A percentile compares a stretch with the other conserved stretches of the same genome.
Evolutionary conservation across 1,140 invertebrate genomes (phyloP).

Genomic region (Apis laboriosa): DNA sequence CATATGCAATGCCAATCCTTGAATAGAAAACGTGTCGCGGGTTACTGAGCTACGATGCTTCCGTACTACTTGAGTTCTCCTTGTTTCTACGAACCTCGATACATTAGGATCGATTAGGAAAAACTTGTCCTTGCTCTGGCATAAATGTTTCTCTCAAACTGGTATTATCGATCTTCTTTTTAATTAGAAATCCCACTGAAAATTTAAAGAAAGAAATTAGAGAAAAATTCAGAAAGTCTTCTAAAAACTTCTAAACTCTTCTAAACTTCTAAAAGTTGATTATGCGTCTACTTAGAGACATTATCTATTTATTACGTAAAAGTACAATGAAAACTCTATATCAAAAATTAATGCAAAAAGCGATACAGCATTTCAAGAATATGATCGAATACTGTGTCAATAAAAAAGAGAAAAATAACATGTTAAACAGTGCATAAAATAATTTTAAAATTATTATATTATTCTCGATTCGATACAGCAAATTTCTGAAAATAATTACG

Average conservation of each 20-base stretch:
- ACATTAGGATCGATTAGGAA: constrained; percentile 6
- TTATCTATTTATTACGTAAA: too few species aligned
- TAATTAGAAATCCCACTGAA: too few species aligned
- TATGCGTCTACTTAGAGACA: background rate
- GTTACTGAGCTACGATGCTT: constrained; percentile 12
- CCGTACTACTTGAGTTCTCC: background rate
- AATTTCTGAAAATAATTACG: too few species aligned
- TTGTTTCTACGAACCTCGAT: background rate
- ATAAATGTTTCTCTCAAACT: background rate
- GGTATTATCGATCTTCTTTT: background rate
- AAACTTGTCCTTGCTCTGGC: constrained; percentile 9
- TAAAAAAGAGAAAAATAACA: background rate
- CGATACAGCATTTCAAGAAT: background rate
- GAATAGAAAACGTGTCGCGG: constrained; percentile 28
- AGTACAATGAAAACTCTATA: background rate
- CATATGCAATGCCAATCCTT: constrained; percentile 29
- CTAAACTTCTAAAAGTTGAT: too few species aligned
- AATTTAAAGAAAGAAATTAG: too few species aligned
- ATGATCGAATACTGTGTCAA: background rate
- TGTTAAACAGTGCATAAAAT: background rate
- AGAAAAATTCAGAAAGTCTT: too few species aligned
- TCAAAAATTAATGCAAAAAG: background rate
- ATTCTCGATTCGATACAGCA: too few species aligned
- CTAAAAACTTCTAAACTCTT: too few species aligned
- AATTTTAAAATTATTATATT: too few species aligned